Evolutionary conservation across 2,888 invertebrate genomes (phyloP), one percentile per base, ranked within the genome.

Genomic region (Galeopsomyia nigrocyanea): DNA sequence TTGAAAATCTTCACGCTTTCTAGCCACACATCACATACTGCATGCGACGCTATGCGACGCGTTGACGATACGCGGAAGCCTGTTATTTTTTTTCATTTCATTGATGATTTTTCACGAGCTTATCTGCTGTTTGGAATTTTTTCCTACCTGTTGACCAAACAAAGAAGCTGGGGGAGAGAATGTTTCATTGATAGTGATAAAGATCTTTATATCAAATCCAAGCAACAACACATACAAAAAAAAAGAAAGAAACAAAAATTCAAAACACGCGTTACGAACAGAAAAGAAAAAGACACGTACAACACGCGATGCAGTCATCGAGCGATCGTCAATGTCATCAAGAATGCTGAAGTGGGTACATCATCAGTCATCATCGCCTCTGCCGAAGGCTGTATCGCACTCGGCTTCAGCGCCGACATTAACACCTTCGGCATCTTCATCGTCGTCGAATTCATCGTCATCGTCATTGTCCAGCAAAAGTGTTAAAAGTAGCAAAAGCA

Each of bases 271-370:
- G 46, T 2, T 31, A 16, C n/a, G 31, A n/a, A 58, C 16, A 60
- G 62, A 49, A 62, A 62, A 26, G n/a, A 61, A 50, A 50, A 49
- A 58, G 17, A 10, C 22, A 46, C 39, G 19, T 39, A 22, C 53
- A 31, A 64, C 60, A 19, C 60, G 70, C 63, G 55, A 63, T 67
- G 70, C 50, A 57, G 49, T 39, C 39, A 10, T 39, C 62, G 51
- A 0, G 47, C 39, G 5, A 9, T 10, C 22, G 39, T 39, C 39
- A 39, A 26, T 26, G 26, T 39, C 39, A 46, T 31, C 21, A 46
- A 71, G 49, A n/a, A 75, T 75, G 75, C 68, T 75, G 60, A 75
- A 75, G 75, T 75, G 75, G 75, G 75, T 75, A 46, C 75, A 75
- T 16, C 72, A 75, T 0, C 75, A 73, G 53, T 17, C 49, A 47